Base-by-base conservation (phyloP, 2,113 vertebrate species). In the Prietella phreatophila region DNA sequence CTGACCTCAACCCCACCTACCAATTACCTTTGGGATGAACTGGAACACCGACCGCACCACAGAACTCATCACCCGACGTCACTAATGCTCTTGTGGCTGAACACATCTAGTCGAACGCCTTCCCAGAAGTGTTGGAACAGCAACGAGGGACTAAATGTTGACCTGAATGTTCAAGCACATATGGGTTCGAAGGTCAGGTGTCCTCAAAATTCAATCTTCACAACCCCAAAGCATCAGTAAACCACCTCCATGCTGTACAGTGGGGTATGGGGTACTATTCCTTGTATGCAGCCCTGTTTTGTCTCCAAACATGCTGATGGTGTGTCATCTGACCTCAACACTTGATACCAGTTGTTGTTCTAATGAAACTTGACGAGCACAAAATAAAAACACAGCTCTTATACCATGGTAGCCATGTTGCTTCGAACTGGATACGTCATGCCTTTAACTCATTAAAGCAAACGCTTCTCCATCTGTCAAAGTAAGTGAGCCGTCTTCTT, bases 401-500 rank as follows among this genome's bases (percentile, higher is more conserved):
- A 60, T 60, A 36, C 30, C 15, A 39, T 27, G 42, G 22, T 82
- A 15, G 55, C 58, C 50, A 36, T 85, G 55, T 83, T 81, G 36
- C 67, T 63, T 55, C 69, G 86, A 47, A 76, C 86, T 65, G 60
- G 50, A 85, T 30, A 60, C 14, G 17, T 58, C 75, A 82, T 88
- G 80, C 58, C 47, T 82, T 88, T 79, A 86, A 71, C 50, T 85
- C 83, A 83, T 88, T 81, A 86, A 81, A 88, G 83, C 85, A 88
- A 90, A 75, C 15, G 79, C 33, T 90, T 83, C 80, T 82, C 84
- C 90, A 91, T 88, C 88, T 91, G 89, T 82, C n/a, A 61, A 71
- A 90, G 55, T 65, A 90, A 58, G 63, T 53, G 81, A 85, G 89
- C 92, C 89, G 91, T 92, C 90, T 88, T 85, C 79, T 73, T 73